Conservation (phyloP, 2,797 vertebrate genomes). For the Brachyrhaphis roseni region DNA sequence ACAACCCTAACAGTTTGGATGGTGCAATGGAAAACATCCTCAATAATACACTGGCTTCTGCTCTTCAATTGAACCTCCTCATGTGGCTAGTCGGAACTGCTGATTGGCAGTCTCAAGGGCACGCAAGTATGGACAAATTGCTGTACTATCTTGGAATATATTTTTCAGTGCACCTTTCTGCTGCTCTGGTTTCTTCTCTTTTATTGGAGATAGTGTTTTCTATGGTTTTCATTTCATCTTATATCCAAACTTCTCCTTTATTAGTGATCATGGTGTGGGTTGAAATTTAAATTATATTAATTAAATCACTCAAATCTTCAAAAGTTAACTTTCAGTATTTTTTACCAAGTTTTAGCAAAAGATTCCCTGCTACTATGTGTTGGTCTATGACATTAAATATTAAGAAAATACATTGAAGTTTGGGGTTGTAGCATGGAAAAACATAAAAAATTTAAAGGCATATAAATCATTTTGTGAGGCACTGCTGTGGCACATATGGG, state of each 20-base stretch:
- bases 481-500: neutral
- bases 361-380: neutral
- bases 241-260: neutral
- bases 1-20: neutral
- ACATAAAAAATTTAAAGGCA: neutral
- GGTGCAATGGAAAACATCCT: neutral
- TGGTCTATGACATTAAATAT: neutral
- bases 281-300: neutral
- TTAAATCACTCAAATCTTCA: neutral
- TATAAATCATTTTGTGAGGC: neutral
- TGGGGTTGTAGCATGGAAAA: neutral
- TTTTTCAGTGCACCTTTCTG: neutral
- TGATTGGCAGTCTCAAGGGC: neutral
- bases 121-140: neutral
- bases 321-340: neutral
- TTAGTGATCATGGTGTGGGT: neutral
- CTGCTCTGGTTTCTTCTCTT: neutral
- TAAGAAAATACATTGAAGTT: neutral
- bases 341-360: neutral
- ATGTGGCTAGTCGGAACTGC: neutral
- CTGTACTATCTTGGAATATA: neutral
- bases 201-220: neutral
- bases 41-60: neutral
- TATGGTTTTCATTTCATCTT: neutral
- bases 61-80: neutral